Evolutionary conservation across 2,888 invertebrate species (phyloP), one percentile per base, ranked within the genome.

Genomic region (Lepidochrysops patricia): DNA sequence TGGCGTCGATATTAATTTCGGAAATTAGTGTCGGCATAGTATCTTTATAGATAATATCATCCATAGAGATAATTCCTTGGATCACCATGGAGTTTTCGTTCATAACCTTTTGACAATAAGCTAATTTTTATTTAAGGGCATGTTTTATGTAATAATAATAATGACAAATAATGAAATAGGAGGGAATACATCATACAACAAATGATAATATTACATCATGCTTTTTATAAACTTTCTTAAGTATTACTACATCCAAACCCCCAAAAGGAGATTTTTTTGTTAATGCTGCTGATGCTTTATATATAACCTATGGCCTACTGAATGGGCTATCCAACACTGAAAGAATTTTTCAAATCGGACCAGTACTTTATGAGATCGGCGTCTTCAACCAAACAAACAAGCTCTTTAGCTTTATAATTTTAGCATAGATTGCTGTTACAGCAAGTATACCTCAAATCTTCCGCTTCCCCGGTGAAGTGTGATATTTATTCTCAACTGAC

Each of bases 381-480:
- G n/a, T n/a, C n/a, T n/a, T n/a, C n/a, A n/a, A n/a, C n/a, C n/a
- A n/a, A n/a, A n/a, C n/a, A n/a, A n/a, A n/a, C n/a, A n/a, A n/a
- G n/a, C n/a, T n/a, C n/a, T n/a, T n/a, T n/a, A n/a, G n/a, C n/a
- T n/a, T n/a, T n/a, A n/a, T 1, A 5, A 6, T 2, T 34, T 26
- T 12, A 27, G 9, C 6, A 19, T 1, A 29, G 13, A 32, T 6
- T n/a, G n/a, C n/a, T n/a, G n/a, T n/a, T n/a, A n/a, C n/a, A 23
- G 34, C 12, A 37, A 5, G 19, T 2, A 9, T 68, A 90, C 92
- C 81, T 92, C 92, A 72, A 93, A 93, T 26, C 76, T 75, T 1
- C 92, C 92, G 25, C 83, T 90, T 61, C 92, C 93, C 70, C 91
- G 90, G 56, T 93, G 92, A 32, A 94, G 75, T 77, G 90, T 87